Base-by-base conservation (phyloP, 2,888 invertebrate genomes). In the Scotopteryx bipunctaria region DNA sequence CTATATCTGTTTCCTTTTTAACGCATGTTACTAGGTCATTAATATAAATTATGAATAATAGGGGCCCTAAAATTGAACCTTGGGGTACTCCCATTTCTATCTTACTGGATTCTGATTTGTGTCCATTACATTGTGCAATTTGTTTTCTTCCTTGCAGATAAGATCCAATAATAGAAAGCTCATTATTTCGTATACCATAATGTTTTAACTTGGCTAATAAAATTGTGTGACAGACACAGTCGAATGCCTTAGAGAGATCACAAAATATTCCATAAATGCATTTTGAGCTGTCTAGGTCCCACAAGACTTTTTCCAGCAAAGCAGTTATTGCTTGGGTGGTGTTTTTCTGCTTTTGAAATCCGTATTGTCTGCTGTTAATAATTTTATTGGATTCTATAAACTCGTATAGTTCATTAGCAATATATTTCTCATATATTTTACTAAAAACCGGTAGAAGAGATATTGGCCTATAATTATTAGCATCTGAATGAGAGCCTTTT, bases 1-100 rank as follows among this genome's bases (percentile, higher is more conserved):
- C 33, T 16, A 33, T 33, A 5, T 33, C 33, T 8, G n/a, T 33
- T n/a, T 33, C 33, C 2, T 33, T 33, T 33, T 33, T 16, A 8
- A 33, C 33, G n/a, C 33, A 33, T n/a, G 35, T 37, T 41, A 50
- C 54, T 45, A 31, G 5, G 5, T 31, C 31, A 31, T 31, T 31
- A 1, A 31, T 31, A 6, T 31, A 31, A 2, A 31, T 3, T 13
- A 31, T 31, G 14, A 31, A 31, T 5, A 31, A 14, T 5, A 31
- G 2, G 19, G 19, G 19, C 4, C 19, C 19, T 19, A 19, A 19
- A 19, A 19, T 19, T 4, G 19, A 19, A 5, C 31, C 31, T 5
- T 31, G 31, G 1, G 31, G 31, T 13, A 31, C 31, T 31, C 31
- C 31, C 19, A 19, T 19, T 5, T 4, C 1, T 4, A 19, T 19